Percentiles rank a stretch among this genome's conserved stretches.
Evolutionary conservation across 2,797 vertebrate species (phyloP).

Genomic region (Crax fasciolata): DNA sequence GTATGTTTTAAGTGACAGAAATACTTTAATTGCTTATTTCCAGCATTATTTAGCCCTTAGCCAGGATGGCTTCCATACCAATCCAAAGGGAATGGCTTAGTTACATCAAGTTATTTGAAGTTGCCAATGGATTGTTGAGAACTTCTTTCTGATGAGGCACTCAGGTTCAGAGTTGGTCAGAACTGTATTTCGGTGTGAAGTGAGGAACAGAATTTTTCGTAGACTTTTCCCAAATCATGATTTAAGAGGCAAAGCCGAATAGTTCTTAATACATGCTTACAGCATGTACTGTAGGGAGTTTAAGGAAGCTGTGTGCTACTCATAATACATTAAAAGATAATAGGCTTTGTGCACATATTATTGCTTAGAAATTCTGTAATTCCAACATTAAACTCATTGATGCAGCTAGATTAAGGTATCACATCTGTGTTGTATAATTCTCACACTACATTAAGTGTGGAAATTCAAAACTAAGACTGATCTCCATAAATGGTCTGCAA

Average conservation of each 20-base stretch:
- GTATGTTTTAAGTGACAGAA: slow-evolving; percentile 9
- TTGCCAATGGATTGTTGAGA: slow-evolving; percentile 9
- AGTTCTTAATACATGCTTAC: slow-evolving; percentile 32
- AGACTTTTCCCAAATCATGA: neutral
- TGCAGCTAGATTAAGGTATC: neutral
- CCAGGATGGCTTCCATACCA: neutral
- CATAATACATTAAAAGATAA: neutral
- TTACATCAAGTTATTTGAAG: neutral
- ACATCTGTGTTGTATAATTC: neutral
- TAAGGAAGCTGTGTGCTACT: neutral
- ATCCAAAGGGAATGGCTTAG: slow-evolving; percentile 7
- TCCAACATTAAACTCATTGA: neutral
- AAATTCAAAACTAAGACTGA: neutral
- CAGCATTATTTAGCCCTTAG: neutral
- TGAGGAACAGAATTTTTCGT: neutral
- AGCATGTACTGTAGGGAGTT: neutral
- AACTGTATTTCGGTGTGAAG: neutral
- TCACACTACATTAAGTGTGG: neutral
- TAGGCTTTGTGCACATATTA: neutral
- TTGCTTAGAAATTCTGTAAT: neutral
- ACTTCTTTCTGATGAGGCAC: neutral
- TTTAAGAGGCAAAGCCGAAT: slow-evolving; percentile 39
- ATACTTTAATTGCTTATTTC: neutral
- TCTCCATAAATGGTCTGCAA: neutral
- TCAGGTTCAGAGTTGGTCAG: neutral